Conservation (phyloP, 2,888 invertebrate species). For the Nomada flava region DNA sequence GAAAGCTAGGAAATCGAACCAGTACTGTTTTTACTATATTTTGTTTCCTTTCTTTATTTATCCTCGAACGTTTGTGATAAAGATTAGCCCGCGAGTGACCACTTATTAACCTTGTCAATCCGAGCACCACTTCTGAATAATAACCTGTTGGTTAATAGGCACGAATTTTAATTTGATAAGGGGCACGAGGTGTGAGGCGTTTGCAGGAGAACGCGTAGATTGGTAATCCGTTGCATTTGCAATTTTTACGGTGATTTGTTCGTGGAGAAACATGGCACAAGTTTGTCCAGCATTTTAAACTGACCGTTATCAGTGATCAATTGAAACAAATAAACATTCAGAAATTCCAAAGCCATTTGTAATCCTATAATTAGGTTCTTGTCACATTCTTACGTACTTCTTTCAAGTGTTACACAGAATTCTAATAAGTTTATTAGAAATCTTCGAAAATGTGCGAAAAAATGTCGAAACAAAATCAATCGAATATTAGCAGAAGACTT, state of each 20-base stretch:
- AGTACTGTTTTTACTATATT: conserved; percentile 14
- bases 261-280: background rate
- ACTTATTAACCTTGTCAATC: conserved; percentile 65
- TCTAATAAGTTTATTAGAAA: too few species aligned
- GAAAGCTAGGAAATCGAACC: conserved; percentile 69
- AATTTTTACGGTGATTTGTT: background rate
- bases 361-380: too few species aligned
- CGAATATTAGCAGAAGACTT: too few species aligned
- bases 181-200: background rate
- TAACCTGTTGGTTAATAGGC: conserved; percentile 37
- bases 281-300: too few species aligned
- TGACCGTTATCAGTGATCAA: too few species aligned
- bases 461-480: too few species aligned
- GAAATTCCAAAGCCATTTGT: too few species aligned
- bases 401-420: too few species aligned
- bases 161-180: conserved; percentile 16
- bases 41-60: background rate
- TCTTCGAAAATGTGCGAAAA: too few species aligned
- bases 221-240: too few species aligned
- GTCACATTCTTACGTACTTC: too few species aligned
- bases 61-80: conserved; percentile 44
- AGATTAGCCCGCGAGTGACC: conserved; percentile 45
- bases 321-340: too few species aligned
- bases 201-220: background rate
- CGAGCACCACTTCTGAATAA: conserved; percentile 11